Evolutionary conservation across 2,888 invertebrate species (phyloP).

Genomic region (Macrosoma leucophasiata): DNA sequence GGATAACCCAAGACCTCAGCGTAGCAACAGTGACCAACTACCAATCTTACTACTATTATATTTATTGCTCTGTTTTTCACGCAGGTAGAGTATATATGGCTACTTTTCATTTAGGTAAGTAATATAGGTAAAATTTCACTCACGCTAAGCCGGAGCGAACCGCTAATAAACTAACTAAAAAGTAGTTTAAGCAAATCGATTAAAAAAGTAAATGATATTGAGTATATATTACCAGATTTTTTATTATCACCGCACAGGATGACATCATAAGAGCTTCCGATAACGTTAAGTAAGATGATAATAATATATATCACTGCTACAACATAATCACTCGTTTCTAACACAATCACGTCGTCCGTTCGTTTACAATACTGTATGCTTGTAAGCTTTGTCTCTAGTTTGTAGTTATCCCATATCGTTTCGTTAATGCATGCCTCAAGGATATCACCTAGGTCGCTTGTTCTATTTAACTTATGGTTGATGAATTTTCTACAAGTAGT

Average conservation of each 20-base stretch:
- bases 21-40: no score
- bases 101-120: no score
- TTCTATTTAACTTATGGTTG: conserved; percentile 18
- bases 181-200: no score
- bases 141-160: no score
- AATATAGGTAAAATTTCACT: no score
- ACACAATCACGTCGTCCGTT: conserved; percentile 29
- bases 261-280: conserved; percentile 15
- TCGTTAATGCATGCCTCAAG: conserved; percentile 30
- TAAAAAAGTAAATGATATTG: no score
- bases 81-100: no score
- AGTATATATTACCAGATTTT: conserved; percentile 42
- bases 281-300: conserved; percentile 31
- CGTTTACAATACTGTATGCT: conserved; percentile 45
- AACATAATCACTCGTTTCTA: conserved; percentile 43
- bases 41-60: no score
- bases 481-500: conserved; percentile 39
- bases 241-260: conserved; percentile 29
- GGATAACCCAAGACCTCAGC: no score
- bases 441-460: conserved; percentile 15
- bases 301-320: conserved; percentile 45
- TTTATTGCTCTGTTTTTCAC: no score
- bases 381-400: conserved; percentile 22
- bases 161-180: no score
- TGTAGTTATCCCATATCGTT: conserved; percentile 22